These are phyloP conservation scores for Hippocampus abdominalis DNA, from an alignment of 2,113 vertebrate genomes.

Conservation along the genomic window DNA sequence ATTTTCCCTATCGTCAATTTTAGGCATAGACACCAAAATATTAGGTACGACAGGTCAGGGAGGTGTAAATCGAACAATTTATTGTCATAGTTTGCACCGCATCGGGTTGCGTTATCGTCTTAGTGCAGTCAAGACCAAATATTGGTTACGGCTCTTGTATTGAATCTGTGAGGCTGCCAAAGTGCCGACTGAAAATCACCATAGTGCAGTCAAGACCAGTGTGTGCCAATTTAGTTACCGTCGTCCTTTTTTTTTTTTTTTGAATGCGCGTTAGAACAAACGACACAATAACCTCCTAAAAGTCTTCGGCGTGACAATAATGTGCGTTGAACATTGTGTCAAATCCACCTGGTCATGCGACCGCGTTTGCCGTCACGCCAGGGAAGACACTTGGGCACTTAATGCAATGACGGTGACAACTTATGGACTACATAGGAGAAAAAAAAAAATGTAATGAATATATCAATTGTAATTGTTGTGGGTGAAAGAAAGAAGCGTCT, in stretches of 20 bases:
- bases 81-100: not conserved
- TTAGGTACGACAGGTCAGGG: not conserved
- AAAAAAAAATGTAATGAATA: slow-evolving; percentile 22
- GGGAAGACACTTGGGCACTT: not conserved
- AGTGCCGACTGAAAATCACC: slow-evolving; percentile 46
- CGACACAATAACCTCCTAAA: slow-evolving; percentile 24
- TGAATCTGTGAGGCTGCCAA: slow-evolving; percentile 8
- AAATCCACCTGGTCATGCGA: not conserved
- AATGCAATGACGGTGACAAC: slow-evolving; percentile 7
- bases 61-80: not conserved
- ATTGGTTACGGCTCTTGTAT: not conserved
- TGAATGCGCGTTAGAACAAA: slow-evolving; percentile 46
- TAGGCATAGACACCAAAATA: not conserved
- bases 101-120: not conserved
- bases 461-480: slow-evolving; percentile 40
- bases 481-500: slow-evolving; percentile 46
- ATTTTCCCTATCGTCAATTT: not conserved
- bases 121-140: not conserved
- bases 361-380: not conserved
- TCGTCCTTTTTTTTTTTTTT: slow-evolving; percentile 14
- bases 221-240: slow-evolving; percentile 59
- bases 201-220: not conserved
- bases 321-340: slow-evolving; percentile 8
- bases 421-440: slow-evolving; percentile 13
- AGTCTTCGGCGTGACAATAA: not conserved